These are phyloP conservation scores for Kudoa iwatai DNA, from an alignment of 30 jellyfish, hydroid and myxozoan genomes.

Conservation along the genomic window DNA sequence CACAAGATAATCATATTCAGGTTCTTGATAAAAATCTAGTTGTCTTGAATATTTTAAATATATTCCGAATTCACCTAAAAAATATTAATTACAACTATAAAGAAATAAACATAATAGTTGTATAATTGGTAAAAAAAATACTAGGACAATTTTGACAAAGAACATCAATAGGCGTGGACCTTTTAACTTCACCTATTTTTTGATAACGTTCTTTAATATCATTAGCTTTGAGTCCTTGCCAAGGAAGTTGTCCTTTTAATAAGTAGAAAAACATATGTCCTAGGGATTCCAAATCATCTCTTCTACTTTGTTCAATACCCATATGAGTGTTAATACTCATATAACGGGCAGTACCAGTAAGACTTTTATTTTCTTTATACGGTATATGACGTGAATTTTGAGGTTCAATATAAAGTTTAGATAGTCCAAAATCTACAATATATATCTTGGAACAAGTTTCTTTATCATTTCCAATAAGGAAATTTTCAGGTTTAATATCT, in stretches of 20 bases:
- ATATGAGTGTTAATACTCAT: constrained; percentile 93
- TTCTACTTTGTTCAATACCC: constrained; percentile 29
- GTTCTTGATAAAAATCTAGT: neutral
- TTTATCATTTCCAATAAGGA: constrained; percentile 62
- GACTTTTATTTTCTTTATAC: constrained; percentile 61
- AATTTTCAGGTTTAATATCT: constrained; percentile 86
- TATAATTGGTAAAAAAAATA: too few species aligned
- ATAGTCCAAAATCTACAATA: constrained; percentile 77
- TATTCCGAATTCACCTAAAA: neutral
- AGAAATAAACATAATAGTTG: too few species aligned
- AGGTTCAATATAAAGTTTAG: constrained; percentile 86
- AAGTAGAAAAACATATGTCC: constrained; percentile 71
- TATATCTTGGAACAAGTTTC: constrained; percentile 54
- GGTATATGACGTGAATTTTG: constrained; percentile 82
- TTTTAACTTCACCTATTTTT: constrained; percentile 47
- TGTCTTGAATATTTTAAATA: too few species aligned
- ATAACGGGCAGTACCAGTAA: constrained; percentile 96
- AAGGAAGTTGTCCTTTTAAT: constrained; percentile 44
- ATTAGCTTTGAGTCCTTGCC: constrained; percentile 97
- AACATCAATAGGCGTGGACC: constrained; percentile 71
- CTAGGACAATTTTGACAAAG: constrained; percentile 7
- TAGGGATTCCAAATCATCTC: constrained; percentile 92
- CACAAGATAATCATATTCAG: neutral
- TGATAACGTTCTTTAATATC: constrained; percentile 42
- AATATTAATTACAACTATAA: too few species aligned